Evolutionary conservation across 1,140 invertebrate species (phyloP), one percentile per base, ranked within the genome.

Genomic region (Caenorhabditis latens): DNA sequence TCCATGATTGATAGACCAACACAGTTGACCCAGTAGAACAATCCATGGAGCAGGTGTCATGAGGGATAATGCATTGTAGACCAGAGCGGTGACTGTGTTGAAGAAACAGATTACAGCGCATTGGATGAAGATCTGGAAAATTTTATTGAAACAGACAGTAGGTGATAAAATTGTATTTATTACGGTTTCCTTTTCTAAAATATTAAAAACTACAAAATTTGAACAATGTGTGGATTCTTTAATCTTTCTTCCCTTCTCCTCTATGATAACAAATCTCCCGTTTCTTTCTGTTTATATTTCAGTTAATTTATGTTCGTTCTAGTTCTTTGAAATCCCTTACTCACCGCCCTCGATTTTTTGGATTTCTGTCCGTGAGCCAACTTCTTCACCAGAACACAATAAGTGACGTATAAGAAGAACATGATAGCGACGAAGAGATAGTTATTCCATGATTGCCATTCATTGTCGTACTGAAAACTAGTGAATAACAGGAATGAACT

Each of bases 81-180:
- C 58, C 4, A 86, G 50, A 42, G 85, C 85, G 11, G 85, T 79
- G 0, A 82, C 79, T n/a, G 79, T 79, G 67, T 86, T 86, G 85
- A 86, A 86, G 50, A 79, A 57, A 63, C 85, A 86, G 13, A 86
- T 82, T 5, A 79, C 58, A 32, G 50, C 50, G 32, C 67, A 86
- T 63, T 86, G 85, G 53, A 86, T 58, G 67, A 86, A 79, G 16
- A 86, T 86, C 85, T 86, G 63, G 71, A 50, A 50, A 50, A 46
- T 19, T 7, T 16, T 7, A 9, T 50, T 50, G 48, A 7, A 7
- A 50, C 6, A 50, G 48, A 50, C 48, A 50, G 6, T 50, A 50
- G 9, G 4, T 16, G 50, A 4, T 50, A 32, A 32, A 32, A 32
- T 32, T 32, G 2, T 1, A 32, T 32, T 32, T 32, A 32, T 32